These are phyloP conservation scores for Ranitomeya variabilis DNA, from an alignment of 2,113 vertebrate species.

Conservation along the genomic window DNA sequence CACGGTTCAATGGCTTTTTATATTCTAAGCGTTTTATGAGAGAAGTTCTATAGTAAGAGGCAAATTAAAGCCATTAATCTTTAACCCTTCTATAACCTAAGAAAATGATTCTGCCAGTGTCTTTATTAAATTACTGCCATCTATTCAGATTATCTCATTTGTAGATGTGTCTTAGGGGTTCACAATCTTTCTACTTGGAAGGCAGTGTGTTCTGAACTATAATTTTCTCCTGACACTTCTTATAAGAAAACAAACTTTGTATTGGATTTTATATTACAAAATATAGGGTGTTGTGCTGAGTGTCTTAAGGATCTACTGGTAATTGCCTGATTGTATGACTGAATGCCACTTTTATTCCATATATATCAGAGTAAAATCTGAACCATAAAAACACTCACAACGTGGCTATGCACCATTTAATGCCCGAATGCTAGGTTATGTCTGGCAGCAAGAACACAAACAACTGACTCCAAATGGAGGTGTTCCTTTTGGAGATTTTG, in stretches of 20 bases:
- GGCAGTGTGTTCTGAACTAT: not conserved
- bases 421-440: not conserved
- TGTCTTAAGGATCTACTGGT: no score
- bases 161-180: constrained; percentile 2
- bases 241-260: not conserved
- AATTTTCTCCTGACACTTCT: not conserved
- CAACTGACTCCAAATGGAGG: no score
- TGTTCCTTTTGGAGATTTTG: no score
- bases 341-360: not conserved
- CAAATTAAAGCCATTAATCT: constrained; percentile 79
- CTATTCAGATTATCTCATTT: constrained; percentile 44
- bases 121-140: constrained; percentile 63
- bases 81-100: constrained; percentile 71
- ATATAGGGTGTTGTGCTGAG: not conserved
- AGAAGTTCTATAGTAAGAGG: constrained; percentile 74
- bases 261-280: not conserved
- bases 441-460: not conserved
- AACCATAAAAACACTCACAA: not conserved
- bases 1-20: constrained; percentile 74
- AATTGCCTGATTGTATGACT: not conserved
- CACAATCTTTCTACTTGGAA: not conserved
- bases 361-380: not conserved
- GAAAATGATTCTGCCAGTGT: constrained; percentile 61
- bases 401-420: not conserved
- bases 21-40: constrained; percentile 71